phyloP scores from a whole-genome alignment of 2,797 vertebrate genomes.

The Cynodonichthys magdalenae region DNA sequence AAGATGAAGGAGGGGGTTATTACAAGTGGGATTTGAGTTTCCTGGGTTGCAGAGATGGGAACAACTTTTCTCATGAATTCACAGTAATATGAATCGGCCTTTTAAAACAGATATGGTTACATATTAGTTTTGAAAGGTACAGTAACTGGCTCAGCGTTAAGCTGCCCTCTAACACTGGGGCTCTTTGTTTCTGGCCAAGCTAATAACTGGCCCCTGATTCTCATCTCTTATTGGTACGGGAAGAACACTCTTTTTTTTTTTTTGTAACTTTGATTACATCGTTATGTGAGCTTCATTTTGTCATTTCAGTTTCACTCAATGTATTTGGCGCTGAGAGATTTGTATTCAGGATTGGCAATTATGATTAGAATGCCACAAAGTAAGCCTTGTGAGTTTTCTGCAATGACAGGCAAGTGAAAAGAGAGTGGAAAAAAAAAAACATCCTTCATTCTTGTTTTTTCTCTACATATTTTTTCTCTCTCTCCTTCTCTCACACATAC shows the following conservation, averaged over 20 bases:
- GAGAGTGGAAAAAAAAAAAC: conserved; percentile 32
- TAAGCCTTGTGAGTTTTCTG: conserved; percentile 79
- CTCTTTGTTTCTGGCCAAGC: conserved; percentile 89
- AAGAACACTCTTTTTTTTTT: conserved; percentile 52
- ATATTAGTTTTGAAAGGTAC: conserved; percentile 98
- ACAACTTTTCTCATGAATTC: conserved; percentile 91
- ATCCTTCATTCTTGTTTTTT: conserved; percentile 32
- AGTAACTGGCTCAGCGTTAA: conserved; percentile 87
- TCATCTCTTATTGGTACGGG: conserved; percentile 66
- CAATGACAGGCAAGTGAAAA: conserved; percentile 69
- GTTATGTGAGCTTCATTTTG: conserved; percentile 74
- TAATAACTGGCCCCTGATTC: conserved; percentile 89
- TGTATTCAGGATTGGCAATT: conserved; percentile 79
- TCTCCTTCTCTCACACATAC: conserved; percentile 36
- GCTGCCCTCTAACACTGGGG: conserved; percentile 87
- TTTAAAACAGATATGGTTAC: conserved; percentile 99
- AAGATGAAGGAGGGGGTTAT: conserved; percentile 80
- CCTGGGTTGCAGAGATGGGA: conserved; percentile 91
- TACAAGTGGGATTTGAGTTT: conserved; percentile 95
- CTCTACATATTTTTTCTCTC: conserved; percentile 13
- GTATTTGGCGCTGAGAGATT: conserved; percentile 75
- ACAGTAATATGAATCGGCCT: conserved; percentile 98
- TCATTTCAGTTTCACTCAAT: conserved; percentile 73
- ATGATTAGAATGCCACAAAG: conserved; percentile 79
- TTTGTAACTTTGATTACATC: conserved; percentile 66